phyloP scores from a whole-genome alignment of 2,797 vertebrate genomes.

The Bradypodion pumilum region DNA sequence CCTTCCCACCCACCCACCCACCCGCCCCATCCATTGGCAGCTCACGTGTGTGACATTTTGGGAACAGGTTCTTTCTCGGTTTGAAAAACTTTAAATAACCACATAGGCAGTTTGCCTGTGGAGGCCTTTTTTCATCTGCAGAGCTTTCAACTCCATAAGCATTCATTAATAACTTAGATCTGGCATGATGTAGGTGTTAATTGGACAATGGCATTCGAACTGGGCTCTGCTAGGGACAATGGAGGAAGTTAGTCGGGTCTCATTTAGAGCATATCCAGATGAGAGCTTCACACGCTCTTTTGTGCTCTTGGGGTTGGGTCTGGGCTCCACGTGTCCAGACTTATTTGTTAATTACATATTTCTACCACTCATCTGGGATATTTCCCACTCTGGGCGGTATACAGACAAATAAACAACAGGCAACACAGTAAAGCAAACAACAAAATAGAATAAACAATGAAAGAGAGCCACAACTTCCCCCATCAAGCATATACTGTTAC shows the following conservation, averaged over 20 bases:
- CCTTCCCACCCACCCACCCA: not conserved
- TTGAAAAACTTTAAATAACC: conserved; percentile 57
- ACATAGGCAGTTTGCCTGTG: not conserved
- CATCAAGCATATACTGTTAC: too few species aligned
- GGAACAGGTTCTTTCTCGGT: conserved; percentile 54
- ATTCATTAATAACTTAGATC: not conserved
- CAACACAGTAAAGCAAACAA: too few species aligned
- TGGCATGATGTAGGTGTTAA: not conserved
- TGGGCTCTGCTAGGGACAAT: not conserved
- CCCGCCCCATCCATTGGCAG: conserved; percentile 24
- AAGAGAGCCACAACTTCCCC: too few species aligned
- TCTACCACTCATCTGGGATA: too few species aligned
- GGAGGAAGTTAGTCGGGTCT: not conserved
- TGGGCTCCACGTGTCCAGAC: too few species aligned
- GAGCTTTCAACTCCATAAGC: not conserved
- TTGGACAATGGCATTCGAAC: not conserved
- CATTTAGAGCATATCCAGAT: too few species aligned
- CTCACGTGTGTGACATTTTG: conserved; percentile 54
- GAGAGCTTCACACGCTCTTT: too few species aligned
- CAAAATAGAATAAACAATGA: too few species aligned
- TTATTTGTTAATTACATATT: too few species aligned
- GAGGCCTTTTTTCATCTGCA: not conserved
- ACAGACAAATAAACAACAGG: too few species aligned
- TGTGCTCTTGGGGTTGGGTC: too few species aligned
- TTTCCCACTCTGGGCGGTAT: too few species aligned